Conservation (phyloP, 2,113 vertebrate species). For the Charadrius vociferus region DNA sequence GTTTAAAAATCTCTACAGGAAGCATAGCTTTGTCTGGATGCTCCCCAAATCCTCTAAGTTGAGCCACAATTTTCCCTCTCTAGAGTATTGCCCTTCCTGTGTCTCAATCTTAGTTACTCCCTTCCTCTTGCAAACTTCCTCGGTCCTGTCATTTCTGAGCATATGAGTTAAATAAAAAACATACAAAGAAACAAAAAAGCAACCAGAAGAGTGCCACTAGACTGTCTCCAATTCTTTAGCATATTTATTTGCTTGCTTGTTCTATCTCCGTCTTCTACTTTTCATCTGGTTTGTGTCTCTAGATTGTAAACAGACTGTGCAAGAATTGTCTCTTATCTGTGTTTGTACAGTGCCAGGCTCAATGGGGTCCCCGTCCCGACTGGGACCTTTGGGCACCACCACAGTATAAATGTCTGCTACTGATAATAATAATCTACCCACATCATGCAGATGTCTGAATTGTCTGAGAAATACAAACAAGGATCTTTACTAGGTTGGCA, state of each 20-base stretch:
- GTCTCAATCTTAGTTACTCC: slow-evolving; percentile 30
- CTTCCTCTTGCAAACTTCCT: slow-evolving; percentile 46
- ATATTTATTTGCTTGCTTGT: slow-evolving; percentile 31
- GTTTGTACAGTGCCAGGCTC: slow-evolving; percentile 65
- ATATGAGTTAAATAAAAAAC: not conserved
- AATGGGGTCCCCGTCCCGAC: not conserved
- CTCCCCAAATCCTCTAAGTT: not conserved
- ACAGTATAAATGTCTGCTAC: slow-evolving; percentile 54
- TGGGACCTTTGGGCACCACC: slow-evolving; percentile 58
- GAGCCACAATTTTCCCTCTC: not conserved
- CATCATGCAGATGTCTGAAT: slow-evolving; percentile 60
- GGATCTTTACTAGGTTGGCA: slow-evolving; percentile 54
- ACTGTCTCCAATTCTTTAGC: not conserved
- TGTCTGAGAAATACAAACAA: slow-evolving; percentile 65
- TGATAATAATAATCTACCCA: slow-evolving; percentile 61
- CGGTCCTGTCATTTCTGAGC: not conserved
- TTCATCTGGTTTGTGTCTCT: slow-evolving; percentile 55
- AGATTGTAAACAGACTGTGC: slow-evolving; percentile 21
- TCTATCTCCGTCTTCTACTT: not conserved
- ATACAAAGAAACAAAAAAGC: not conserved
- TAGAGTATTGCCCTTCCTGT: not conserved
- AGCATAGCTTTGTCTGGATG: not conserved
- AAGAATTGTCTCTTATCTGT: slow-evolving; percentile 62
- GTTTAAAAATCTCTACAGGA: not conserved
- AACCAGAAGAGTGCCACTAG: not conserved